Conservation (phyloP, 2,113 vertebrate genomes). For the Varanus komodoensis region DNA sequence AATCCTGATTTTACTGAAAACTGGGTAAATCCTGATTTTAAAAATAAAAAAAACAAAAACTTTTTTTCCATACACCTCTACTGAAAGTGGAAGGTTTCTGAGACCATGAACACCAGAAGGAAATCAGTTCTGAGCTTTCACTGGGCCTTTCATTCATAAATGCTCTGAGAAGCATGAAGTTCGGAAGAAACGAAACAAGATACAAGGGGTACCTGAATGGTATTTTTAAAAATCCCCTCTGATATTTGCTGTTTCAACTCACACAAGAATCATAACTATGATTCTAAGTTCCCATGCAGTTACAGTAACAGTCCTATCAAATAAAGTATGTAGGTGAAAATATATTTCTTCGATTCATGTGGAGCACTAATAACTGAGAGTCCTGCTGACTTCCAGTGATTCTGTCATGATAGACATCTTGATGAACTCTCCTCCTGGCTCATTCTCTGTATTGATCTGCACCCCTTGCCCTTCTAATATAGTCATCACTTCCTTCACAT, state of each 20-base stretch:
- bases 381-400: constrained; percentile 18
- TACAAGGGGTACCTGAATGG: constrained; percentile 36
- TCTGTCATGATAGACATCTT: background rate
- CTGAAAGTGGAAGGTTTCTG: constrained; percentile 51
- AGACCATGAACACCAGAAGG: constrained; percentile 41
- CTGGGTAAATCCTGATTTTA: too few relatives aligned
- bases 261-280: background rate
- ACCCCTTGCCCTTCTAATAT: constrained; percentile 24
- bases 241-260: constrained; percentile 47
- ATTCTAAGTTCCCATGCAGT: constrained; percentile 3
- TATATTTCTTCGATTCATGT: background rate
- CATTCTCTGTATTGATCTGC: constrained; percentile 30
- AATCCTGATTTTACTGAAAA: too few relatives aligned
- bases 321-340: constrained; percentile 1
- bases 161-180: constrained; percentile 53
- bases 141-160: constrained; percentile 38
- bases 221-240: constrained; percentile 41
- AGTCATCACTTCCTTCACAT: constrained; percentile 27
- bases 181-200: constrained; percentile 48
- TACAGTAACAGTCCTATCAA: background rate
- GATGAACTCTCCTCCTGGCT: constrained; percentile 11
- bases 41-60: too few relatives aligned
- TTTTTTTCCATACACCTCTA: too few relatives aligned
- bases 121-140: constrained; percentile 49
- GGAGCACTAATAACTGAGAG: background rate